Evolutionary conservation across 2,888 invertebrate species (phyloP).

Genomic region (Drosophila eohydei): DNA sequence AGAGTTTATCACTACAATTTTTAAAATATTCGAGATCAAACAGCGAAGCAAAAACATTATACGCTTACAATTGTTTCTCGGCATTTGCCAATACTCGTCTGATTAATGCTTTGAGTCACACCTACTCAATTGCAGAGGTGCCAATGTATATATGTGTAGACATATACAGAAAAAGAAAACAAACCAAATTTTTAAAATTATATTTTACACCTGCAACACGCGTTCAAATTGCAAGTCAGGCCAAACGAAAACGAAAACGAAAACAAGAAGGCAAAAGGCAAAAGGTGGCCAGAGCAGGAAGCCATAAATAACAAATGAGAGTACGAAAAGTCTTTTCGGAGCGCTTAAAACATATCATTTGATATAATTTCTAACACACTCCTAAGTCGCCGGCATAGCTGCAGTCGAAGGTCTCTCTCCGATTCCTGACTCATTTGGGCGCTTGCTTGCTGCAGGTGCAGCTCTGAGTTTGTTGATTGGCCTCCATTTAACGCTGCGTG

Average conservation of each 20-base stretch:
- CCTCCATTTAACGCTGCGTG: slow-evolving; percentile 78
- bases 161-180: slow-evolving; percentile 8
- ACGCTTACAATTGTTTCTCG: slow-evolving; percentile 41
- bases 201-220: slow-evolving; percentile 74
- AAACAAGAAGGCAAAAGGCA: slow-evolving; percentile 3
- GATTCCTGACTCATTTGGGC: slow-evolving; percentile 6
- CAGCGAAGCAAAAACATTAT: background rate
- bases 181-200: slow-evolving; percentile 15
- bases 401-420: slow-evolving; percentile 4
- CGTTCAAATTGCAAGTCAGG: slow-evolving; percentile 70
- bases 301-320: slow-evolving; percentile 78
- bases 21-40: too few species aligned
- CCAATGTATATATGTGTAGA: slow-evolving; percentile 51
- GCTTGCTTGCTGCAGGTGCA: slow-evolving; percentile 68
- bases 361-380: slow-evolving; percentile 71
- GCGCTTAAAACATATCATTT: slow-evolving; percentile 72
- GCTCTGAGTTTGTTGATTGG: slow-evolving; percentile 66
- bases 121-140: slow-evolving; percentile 68
- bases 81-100: slow-evolving; percentile 44
- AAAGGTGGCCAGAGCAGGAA: slow-evolving; percentile 62
- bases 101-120: slow-evolving; percentile 77
- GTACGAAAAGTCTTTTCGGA: slow-evolving; percentile 36
- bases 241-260: slow-evolving; percentile 9
- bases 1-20: background rate
- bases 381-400: slow-evolving; percentile 13